phyloP scores from a whole-genome alignment of 2,888 invertebrate genomes.

The Acrocera orbiculus region DNA sequence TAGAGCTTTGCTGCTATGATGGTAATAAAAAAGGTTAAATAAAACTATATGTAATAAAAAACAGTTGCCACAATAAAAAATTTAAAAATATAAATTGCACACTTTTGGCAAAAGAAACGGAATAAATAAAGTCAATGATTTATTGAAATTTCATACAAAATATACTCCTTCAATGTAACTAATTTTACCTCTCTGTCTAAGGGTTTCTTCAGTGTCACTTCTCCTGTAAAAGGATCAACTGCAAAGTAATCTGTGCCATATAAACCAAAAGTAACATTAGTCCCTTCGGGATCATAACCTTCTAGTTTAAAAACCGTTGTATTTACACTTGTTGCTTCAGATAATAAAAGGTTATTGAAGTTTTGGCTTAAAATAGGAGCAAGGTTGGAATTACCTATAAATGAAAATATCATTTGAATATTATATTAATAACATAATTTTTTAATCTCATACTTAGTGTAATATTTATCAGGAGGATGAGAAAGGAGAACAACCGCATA shows the following conservation, averaged over 20 bases:
- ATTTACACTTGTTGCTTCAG: conserved; percentile 65
- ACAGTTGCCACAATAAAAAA: not conserved
- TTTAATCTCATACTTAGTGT: no score
- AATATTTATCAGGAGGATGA: no score
- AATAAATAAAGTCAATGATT: not conserved
- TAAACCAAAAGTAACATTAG: conserved; percentile 48
- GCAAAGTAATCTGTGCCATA: conserved; percentile 66
- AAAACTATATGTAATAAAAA: no score
- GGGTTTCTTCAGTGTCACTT: conserved; percentile 58
- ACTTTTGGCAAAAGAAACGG: not conserved
- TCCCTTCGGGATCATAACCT: conserved; percentile 67
- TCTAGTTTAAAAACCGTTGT: conserved; percentile 57
- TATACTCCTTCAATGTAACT: no score
- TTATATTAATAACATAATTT: no score
- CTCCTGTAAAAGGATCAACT: conserved; percentile 60
- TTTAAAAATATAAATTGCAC: not conserved
- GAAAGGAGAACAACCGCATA: not conserved
- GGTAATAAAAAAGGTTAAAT: no score
- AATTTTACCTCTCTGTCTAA: conserved; percentile 61
- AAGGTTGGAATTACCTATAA: conserved; percentile 35
- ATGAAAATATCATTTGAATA: not conserved
- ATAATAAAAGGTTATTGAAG: conserved; percentile 57
- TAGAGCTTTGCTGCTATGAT: no score
- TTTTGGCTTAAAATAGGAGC: conserved; percentile 58
- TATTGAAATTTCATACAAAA: not conserved